These are phyloP conservation scores for Noturus placidus DNA, from an alignment of 2,113 vertebrate species.

Conservation along the genomic window DNA sequence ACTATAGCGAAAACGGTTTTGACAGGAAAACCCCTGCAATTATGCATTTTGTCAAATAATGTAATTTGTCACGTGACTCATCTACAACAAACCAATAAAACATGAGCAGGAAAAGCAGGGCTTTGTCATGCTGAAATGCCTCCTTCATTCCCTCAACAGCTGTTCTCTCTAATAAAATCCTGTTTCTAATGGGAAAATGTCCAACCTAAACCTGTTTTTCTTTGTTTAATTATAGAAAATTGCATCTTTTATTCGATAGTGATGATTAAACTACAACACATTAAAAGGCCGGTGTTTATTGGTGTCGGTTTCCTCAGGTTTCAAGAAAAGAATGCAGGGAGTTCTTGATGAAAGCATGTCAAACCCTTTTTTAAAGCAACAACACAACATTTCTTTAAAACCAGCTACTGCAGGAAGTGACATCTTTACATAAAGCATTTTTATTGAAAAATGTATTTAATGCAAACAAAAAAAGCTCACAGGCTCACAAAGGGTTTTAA, in stretches of 20 bases:
- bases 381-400: neutral
- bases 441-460: neutral
- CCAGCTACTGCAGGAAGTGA: neutral
- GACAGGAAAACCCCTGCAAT: neutral
- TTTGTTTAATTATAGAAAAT: neutral
- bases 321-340: neutral
- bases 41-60: neutral
- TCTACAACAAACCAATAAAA: neutral
- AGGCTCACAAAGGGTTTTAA: neutral
- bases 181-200: neutral
- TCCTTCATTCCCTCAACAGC: neutral
- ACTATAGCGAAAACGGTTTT: neutral
- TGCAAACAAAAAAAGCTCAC: neutral
- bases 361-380: neutral
- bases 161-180: neutral
- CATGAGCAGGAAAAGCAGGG: neutral
- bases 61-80: neutral
- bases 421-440: neutral
- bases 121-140: neutral
- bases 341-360: neutral
- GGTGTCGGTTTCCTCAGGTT: neutral
- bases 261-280: neutral
- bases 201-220: neutral
- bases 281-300: neutral
- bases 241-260: neutral